Conservation (phyloP, 2,113 vertebrate genomes). For the Rhynchomys soricoides region DNA sequence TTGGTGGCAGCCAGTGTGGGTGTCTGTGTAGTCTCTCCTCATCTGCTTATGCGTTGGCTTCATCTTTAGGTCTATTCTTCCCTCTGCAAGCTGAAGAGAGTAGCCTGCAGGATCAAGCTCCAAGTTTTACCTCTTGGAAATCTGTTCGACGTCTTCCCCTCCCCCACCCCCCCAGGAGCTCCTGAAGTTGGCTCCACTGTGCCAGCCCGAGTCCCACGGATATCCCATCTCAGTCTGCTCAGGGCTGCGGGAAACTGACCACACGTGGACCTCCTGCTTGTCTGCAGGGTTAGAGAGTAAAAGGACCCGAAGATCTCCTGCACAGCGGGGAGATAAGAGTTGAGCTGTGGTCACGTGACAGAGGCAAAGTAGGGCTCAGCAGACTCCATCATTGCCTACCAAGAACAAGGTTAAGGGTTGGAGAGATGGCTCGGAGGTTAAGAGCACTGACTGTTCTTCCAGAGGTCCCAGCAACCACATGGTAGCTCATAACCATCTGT, state of each 20-base stretch:
- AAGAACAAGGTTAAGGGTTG: background rate
- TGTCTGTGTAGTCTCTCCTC: background rate
- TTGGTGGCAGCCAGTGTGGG: background rate
- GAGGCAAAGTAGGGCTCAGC: background rate
- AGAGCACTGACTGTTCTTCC: no score
- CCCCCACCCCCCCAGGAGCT: background rate
- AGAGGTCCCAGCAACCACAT: no score
- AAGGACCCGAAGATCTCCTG: background rate
- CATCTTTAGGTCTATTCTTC: background rate
- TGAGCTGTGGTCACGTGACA: background rate
- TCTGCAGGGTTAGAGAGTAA: background rate
- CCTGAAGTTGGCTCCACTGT: background rate
- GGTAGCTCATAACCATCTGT: no score
- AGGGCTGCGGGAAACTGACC: background rate
- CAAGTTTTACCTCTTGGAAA: background rate
- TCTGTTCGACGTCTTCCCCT: background rate
- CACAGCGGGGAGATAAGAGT: background rate
- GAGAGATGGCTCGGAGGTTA: no score
- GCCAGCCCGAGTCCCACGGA: background rate
- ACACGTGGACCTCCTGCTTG: background rate
- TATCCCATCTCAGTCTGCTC: background rate
- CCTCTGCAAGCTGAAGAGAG: background rate
- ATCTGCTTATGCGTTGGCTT: background rate
- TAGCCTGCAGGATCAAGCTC: background rate
- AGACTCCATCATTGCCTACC: fast-evolving